phyloP scores from a whole-genome alignment of 1,140 invertebrate species.

The Acromyrmex charruanus region DNA sequence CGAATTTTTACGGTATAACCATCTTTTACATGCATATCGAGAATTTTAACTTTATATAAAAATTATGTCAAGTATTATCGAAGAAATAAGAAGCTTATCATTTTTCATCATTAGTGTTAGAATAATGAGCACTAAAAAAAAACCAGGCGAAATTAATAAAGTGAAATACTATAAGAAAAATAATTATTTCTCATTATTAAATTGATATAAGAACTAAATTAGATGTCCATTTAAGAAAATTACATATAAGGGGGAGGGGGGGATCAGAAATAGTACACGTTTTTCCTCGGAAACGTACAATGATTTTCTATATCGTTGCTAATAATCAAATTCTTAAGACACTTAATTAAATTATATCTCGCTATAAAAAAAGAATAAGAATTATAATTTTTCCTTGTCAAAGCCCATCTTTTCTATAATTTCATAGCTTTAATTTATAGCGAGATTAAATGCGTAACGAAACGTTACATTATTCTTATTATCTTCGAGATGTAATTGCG shows the following conservation, averaged over 20 bases:
- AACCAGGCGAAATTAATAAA: neutral
- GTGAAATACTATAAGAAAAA: neutral
- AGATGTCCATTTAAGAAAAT: neutral
- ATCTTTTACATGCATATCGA: neutral
- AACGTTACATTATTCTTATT: conserved; percentile 10
- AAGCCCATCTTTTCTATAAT: neutral
- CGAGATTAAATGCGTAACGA: conserved; percentile 33
- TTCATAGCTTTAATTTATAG: conserved; percentile 34
- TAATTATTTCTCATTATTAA: neutral
- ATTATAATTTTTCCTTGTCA: neutral
- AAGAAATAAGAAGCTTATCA: conserved; percentile 6
- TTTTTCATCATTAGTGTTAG: neutral
- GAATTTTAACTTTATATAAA: neutral
- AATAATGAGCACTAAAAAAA: neutral
- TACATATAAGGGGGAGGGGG: neutral
- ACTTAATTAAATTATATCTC: conserved; percentile 2
- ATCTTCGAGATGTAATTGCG: neutral
- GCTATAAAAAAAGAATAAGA: neutral
- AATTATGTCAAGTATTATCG: neutral
- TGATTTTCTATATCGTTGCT: neutral
- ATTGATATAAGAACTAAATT: conserved; percentile 8
- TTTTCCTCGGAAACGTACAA: neutral
- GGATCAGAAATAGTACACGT: neutral
- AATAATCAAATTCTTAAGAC: neutral
- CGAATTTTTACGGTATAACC: too few relatives aligned